Conservation (phyloP, 1,140 invertebrate genomes). For the Aplysia californica region DNA sequence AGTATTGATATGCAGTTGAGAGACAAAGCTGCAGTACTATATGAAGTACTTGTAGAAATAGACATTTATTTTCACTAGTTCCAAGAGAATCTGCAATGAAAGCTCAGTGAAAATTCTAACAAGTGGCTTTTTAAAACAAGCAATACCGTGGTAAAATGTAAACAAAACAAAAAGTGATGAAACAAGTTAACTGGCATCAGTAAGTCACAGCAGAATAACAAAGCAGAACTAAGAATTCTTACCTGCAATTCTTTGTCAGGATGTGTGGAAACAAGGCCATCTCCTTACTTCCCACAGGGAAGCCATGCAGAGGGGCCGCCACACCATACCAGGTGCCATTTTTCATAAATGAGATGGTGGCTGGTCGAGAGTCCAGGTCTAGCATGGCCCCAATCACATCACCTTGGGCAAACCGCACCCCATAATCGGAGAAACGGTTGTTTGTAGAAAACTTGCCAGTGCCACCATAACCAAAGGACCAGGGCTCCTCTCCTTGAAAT, state of each 20-base stretch:
- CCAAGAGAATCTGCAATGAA: no score
- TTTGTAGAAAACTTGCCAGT: conserved; percentile 83
- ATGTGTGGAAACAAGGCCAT: conserved; percentile 88
- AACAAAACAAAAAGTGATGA: no score
- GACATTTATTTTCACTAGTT: no score
- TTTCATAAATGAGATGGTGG: conserved; percentile 82
- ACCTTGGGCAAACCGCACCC: conserved; percentile 76
- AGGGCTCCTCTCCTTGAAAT: conserved; percentile 75
- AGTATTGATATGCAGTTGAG: no score
- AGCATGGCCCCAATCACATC: conserved; percentile 86
- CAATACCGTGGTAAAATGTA: no score
- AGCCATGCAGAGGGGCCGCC: conserved; percentile 68
- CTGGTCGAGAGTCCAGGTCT: conserved; percentile 70
- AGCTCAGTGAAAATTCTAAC: no score
- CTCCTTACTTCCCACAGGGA: conserved; percentile 67
- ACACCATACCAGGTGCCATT: conserved; percentile 84
- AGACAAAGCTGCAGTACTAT: no score
- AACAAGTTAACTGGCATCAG: no score
- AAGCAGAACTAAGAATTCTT: no score
- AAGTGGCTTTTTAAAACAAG: no score
- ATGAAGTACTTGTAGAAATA: no score
- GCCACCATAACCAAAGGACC: conserved; percentile 88
- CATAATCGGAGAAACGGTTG: conserved; percentile 83
- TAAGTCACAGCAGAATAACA: no score
- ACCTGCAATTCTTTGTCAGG: conserved; percentile 84